phyloP scores from a whole-genome alignment of 92 coral and sea anemone genomes.

The Palythoa grandiflora region DNA sequence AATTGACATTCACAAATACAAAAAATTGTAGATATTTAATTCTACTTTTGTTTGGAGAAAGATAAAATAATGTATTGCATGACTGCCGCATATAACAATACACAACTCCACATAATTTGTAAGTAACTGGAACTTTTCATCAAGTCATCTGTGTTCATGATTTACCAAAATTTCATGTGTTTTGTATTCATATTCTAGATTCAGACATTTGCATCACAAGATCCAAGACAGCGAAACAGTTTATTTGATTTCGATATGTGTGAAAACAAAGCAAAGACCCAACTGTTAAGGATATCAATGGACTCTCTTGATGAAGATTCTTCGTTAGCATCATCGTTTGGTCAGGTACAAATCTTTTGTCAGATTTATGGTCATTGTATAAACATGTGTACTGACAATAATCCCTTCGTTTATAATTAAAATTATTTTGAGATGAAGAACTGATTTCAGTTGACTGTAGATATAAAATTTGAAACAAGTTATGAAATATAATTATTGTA shows the following conservation, averaged over 20 bases:
- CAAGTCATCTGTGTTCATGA: neutral
- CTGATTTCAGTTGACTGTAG: too few relatives aligned
- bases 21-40: too few relatives aligned
- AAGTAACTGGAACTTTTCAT: neutral
- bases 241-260: constrained; percentile 81
- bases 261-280: constrained; percentile 71
- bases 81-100: too few relatives aligned
- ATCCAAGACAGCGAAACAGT: constrained; percentile 66
- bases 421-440: neutral
- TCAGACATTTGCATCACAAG: constrained; percentile 77
- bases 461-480: too few relatives aligned
- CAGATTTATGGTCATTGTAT: neutral
- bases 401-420: neutral
- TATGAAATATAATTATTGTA: too few relatives aligned
- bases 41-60: too few relatives aligned
- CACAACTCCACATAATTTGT: too few relatives aligned
- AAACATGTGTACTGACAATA: neutral
- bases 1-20: too few relatives aligned
- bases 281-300: constrained; percentile 69
- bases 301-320: constrained; percentile 98
- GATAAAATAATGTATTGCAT: too few relatives aligned
- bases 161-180: neutral
- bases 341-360: constrained; percentile 66
- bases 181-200: constrained; percentile 49
- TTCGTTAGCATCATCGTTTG: constrained; percentile 90